Base-by-base conservation (phyloP, 2,888 invertebrate species). In the Pheosia gnoma region DNA sequence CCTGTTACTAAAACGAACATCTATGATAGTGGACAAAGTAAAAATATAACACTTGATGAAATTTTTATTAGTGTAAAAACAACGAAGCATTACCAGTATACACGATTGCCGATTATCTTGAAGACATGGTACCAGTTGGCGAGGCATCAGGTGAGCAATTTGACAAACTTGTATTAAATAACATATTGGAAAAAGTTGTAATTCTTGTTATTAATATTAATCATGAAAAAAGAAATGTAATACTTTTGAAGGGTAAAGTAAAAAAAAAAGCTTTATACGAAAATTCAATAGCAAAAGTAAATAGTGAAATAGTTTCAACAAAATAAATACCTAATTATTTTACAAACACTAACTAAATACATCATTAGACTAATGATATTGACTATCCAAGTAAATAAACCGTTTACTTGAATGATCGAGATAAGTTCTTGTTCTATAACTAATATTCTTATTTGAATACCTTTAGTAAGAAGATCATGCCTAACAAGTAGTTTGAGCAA, bases 41-140 rank as follows among this genome's bases (percentile, higher is more conserved):
- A 91, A 71, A 95, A 95, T 71, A 96, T 97, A 72, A 95, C 95
- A 76, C 92, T 98, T 78, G 95, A 97, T 90, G 98, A 98, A 92
- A 95, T 99, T 82, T 98, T 98, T 91, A 97, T 99, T 88, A 98
- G 98, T 94, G 98, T 99, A 61, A 99, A 99, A 94, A 98, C 99
- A 68, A 97, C 98, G 62, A 96, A 96, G 86, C 96, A 96, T 90
- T 98, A 97, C 92, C 98, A 99, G 87, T 94, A 95, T 72, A 95
- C 96, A 59, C 95, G 99, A 79, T 89, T 99, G 82, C 96, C 97
- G 60, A 95, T 98, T 70, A 97, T 99, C 82, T 94, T 98, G 86
- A 96, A 97, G 91, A 99, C 99, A 66, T 99, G 99, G 99, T 98
- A 98, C 88, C 97, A 97, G 88, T 94, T 98, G 83, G 98, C 98